Percentiles rank a stretch among this genome's conserved stretches.
These are phyloP conservation scores for Megalopta genalis DNA, from an alignment of 1,140 invertebrate genomes.

Conservation along the genomic window DNA sequence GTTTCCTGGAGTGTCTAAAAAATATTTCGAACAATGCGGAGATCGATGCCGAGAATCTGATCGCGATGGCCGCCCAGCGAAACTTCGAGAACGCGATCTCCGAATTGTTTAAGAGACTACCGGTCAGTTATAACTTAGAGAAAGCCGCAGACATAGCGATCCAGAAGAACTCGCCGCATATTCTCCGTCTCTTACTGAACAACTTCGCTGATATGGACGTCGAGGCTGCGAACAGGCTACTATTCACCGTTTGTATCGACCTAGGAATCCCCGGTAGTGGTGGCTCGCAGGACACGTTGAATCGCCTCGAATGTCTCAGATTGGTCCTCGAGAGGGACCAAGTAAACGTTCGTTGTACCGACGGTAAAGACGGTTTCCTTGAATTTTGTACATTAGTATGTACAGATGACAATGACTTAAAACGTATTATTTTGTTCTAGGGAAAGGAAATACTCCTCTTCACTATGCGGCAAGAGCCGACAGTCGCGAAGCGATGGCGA, in stretches of 20 bases:
- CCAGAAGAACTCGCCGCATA: slow-evolving; percentile 81
- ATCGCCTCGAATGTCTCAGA: slow-evolving; percentile 63
- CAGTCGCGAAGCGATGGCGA: slow-evolving; percentile 81
- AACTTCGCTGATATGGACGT: slow-evolving; percentile 70
- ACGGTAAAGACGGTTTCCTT: slow-evolving; percentile 53
- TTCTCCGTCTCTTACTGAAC: slow-evolving; percentile 81
- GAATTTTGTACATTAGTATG: too few species aligned
- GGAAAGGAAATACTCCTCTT: slow-evolving; percentile 87
- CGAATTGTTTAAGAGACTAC: slow-evolving; percentile 70
- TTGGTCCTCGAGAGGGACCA: slow-evolving; percentile 60
- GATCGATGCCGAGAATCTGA: slow-evolving; percentile 39
- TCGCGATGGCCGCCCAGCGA: slow-evolving; percentile 49
- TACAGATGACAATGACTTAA: too few species aligned
- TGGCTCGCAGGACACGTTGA: slow-evolving; percentile 27
- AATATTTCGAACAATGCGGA: slow-evolving; percentile 62
- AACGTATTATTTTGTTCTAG: slow-evolving; percentile 43
- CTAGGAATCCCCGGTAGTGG: slow-evolving; percentile 60
- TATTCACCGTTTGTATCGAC: slow-evolving; percentile 39
- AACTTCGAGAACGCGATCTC: slow-evolving; percentile 67
- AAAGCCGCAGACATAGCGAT: slow-evolving; percentile 78
- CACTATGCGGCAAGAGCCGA: slow-evolving; percentile 89
- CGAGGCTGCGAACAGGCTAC: slow-evolving; percentile 71
- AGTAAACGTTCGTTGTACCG: slow-evolving; percentile 64
- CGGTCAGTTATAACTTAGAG: slow-evolving; percentile 1
- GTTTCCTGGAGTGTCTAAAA: slow-evolving; percentile 81